Evolutionary conservation across 1,140 invertebrate genomes (phyloP).

Genomic region (Spodoptera frugiperda): DNA sequence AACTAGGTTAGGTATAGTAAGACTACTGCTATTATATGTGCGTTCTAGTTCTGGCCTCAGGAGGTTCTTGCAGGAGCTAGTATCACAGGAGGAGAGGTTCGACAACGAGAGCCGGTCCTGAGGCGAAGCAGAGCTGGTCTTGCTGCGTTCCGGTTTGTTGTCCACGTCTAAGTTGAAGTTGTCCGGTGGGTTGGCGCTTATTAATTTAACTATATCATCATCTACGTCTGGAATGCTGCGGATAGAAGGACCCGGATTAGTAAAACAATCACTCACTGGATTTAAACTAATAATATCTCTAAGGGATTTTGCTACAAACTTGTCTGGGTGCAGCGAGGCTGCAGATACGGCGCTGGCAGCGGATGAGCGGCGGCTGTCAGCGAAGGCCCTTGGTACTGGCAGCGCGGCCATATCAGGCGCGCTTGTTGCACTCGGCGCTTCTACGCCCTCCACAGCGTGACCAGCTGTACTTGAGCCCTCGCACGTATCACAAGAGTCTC

Average conservation of each 20-base stretch:
- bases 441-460: conserved; percentile 46
- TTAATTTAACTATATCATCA: conserved; percentile 85
- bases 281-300: neutral
- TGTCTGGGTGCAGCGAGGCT: conserved; percentile 76
- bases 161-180: conserved; percentile 70
- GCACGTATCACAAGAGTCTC: conserved; percentile 59
- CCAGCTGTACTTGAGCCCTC: conserved; percentile 50
- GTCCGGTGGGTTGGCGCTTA: conserved; percentile 75
- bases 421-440: conserved; percentile 50
- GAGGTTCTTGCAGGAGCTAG: conserved; percentile 82
- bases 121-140: conserved; percentile 69
- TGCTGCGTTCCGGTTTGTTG: conserved; percentile 70
- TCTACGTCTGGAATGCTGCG: conserved; percentile 85
- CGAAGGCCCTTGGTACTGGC: conserved; percentile 92
- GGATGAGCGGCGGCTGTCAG: conserved; percentile 90
- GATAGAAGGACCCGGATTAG: conserved; percentile 28
- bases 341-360: conserved; percentile 86
- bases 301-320: conserved; percentile 57
- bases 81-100: conserved; percentile 81
- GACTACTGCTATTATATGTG: conserved; percentile 76
- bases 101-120: conserved; percentile 77
- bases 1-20: conserved; percentile 84
- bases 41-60: conserved; percentile 71
- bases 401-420: conserved; percentile 68
- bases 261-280: neutral